These are phyloP conservation scores for Trematomus loennbergii DNA, from an alignment of 2,113 vertebrate species.

Conservation along the genomic window DNA sequence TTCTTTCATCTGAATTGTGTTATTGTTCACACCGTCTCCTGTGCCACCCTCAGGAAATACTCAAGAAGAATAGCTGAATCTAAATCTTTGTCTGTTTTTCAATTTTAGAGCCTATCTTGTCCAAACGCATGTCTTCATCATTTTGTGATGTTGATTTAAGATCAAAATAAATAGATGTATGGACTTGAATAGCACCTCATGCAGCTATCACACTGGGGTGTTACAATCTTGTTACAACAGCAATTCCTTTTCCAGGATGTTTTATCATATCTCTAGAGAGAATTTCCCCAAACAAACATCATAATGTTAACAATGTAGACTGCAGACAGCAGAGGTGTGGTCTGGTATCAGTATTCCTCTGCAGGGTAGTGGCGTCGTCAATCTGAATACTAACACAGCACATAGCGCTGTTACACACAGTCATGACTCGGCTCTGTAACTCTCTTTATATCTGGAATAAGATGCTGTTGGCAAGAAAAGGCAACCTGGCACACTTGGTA, in stretches of 20 bases:
- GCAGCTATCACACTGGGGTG: not conserved
- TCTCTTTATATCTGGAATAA: slow-evolving; percentile 23
- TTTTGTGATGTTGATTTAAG: not conserved
- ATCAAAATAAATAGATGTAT: not conserved
- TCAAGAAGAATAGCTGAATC: not conserved
- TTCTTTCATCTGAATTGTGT: not conserved
- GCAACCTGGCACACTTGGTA: slow-evolving; percentile 14
- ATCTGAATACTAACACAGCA: slow-evolving; percentile 32
- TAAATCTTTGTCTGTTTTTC: not conserved
- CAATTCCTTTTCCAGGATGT: slow-evolving; percentile 3
- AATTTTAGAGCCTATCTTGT: not conserved
- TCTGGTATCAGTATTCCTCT: slow-evolving; percentile 26
- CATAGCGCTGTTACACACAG: slow-evolving; percentile 12
- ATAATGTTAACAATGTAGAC: not conserved
- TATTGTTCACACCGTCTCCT: not conserved
- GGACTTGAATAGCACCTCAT: not conserved
- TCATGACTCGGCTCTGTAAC: slow-evolving; percentile 8
- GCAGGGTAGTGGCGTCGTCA: slow-evolving; percentile 11
- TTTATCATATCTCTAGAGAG: not conserved
- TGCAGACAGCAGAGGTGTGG: slow-evolving; percentile 33
- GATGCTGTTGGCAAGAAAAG: slow-evolving; percentile 36
- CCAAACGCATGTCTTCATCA: not conserved
- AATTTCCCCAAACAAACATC: too few species aligned
- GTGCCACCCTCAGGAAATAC: too few species aligned
- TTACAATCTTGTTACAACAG: not conserved